Percentiles rank a stretch among this genome's conserved stretches.
These are phyloP conservation scores for Drosophila rhopaloa DNA, from an alignment of 1,140 invertebrate genomes.

Conservation along the genomic window DNA sequence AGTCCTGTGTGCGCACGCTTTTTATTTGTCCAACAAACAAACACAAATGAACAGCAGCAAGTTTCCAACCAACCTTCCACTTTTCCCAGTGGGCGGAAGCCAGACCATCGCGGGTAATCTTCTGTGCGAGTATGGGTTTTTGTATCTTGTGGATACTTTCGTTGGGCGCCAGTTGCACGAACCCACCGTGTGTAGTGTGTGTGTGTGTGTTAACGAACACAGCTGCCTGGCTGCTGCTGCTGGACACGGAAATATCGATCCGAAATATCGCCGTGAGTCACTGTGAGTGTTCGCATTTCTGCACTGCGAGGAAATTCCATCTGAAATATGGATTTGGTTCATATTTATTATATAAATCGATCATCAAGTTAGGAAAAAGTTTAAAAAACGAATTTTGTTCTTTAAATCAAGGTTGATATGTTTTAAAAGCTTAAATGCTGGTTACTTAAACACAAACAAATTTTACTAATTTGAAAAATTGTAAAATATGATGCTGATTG, in stretches of 20 bases:
- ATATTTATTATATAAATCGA: too few relatives aligned
- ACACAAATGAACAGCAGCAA: conserved; percentile 17
- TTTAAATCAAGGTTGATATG: too few relatives aligned
- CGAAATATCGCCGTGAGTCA: conserved; percentile 36
- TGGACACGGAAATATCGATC: conserved; percentile 70
- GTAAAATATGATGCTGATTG: too few relatives aligned
- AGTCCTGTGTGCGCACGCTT: conserved; percentile 54
- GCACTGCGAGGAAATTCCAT: conserved; percentile 3
- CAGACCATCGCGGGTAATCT: conserved; percentile 36
- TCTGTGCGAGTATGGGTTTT: conserved; percentile 22
- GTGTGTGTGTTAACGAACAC: neutral
- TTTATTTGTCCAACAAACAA: conserved; percentile 47
- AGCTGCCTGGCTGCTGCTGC: conserved; percentile 68
- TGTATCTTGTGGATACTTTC: conserved; percentile 73
- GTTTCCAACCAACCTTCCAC: neutral
- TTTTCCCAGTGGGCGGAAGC: conserved; percentile 52
- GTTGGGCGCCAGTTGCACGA: conserved; percentile 51
- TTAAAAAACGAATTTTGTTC: too few relatives aligned
- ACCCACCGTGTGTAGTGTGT: neutral
- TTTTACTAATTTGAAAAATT: too few relatives aligned
- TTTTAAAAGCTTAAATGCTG: too few relatives aligned
- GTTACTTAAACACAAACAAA: too few relatives aligned
- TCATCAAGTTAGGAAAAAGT: too few relatives aligned
- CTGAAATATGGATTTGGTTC: neutral
- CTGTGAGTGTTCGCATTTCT: conserved; percentile 3